Percentiles rank a stretch among this genome's conserved stretches.
Conservation (phyloP, 2,113 vertebrate species). For the Kryptolebias marmoratus region DNA sequence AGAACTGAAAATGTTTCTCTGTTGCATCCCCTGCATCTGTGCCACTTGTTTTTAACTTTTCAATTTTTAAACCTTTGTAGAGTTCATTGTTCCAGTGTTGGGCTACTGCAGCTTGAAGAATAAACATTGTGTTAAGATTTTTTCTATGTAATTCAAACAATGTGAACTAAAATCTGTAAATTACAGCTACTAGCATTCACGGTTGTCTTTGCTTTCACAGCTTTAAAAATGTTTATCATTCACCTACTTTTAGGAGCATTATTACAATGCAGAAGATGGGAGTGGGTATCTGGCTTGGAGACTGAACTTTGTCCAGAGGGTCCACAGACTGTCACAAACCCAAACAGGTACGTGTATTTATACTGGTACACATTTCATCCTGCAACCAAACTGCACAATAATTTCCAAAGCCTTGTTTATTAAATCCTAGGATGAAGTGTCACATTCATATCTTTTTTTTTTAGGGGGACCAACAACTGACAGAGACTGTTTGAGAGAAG, state of each 20-base stretch:
- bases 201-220: no score
- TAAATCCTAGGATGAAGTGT: not conserved
- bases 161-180: no score
- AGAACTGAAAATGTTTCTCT: not conserved
- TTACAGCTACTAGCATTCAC: no score
- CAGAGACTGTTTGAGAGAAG: not conserved
- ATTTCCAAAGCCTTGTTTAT: not conserved
- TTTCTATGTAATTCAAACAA: not conserved
- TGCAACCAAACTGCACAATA: not conserved
- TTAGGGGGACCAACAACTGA: slow-evolving; percentile 22
- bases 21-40: not conserved
- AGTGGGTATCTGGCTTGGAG: no score
- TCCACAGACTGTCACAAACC: not conserved
- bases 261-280: no score
- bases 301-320: not conserved
- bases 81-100: not conserved
- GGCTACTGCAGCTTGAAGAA: slow-evolving; percentile 7
- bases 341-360: slow-evolving; percentile 1
- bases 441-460: not conserved
- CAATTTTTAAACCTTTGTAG: not conserved
- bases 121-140: slow-evolving; percentile 30
- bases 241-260: no score
- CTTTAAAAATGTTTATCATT: no score
- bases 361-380: not conserved
- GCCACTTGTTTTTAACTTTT: no score